Percentiles rank a stretch among this genome's conserved stretches.
phyloP scores from a whole-genome alignment of 2,113 vertebrate species.

The Eulemur rufifrons region DNA sequence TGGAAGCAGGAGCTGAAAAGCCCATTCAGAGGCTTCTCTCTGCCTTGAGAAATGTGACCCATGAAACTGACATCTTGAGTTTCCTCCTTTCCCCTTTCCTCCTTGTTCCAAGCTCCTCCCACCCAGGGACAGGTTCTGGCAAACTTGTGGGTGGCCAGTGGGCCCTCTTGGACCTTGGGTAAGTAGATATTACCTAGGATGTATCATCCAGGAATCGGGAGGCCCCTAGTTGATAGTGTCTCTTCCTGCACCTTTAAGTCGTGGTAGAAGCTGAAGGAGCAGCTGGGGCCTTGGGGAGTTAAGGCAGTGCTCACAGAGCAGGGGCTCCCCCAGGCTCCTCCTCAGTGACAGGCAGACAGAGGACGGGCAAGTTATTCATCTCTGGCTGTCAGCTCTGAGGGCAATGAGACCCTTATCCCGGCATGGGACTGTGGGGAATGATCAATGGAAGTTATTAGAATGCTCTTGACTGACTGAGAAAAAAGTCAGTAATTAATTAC shows the following conservation, averaged over 20 bases:
- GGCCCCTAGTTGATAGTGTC: background rate
- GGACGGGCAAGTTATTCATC: background rate
- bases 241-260: background rate
- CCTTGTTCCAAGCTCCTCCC: background rate
- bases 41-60: background rate
- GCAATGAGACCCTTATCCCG: background rate
- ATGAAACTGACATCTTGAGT: background rate
- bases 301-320: background rate
- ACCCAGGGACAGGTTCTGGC: background rate
- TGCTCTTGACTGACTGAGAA: conserved; percentile 7
- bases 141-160: background rate
- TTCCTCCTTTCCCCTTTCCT: background rate
- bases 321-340: accelerated
- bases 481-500: conserved; percentile 45
- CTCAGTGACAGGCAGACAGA: background rate
- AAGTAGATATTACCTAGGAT: background rate
- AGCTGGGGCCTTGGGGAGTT: background rate
- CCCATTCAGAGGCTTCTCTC: background rate
- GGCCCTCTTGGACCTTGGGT: background rate
- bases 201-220: background rate
- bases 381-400: background rate
- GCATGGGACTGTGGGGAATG: background rate
- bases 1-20: background rate
- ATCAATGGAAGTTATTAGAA: conserved; percentile 41
- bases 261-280: background rate